Conservation (phyloP, 2,888 invertebrate species). For the Raillietiella orientalis region DNA sequence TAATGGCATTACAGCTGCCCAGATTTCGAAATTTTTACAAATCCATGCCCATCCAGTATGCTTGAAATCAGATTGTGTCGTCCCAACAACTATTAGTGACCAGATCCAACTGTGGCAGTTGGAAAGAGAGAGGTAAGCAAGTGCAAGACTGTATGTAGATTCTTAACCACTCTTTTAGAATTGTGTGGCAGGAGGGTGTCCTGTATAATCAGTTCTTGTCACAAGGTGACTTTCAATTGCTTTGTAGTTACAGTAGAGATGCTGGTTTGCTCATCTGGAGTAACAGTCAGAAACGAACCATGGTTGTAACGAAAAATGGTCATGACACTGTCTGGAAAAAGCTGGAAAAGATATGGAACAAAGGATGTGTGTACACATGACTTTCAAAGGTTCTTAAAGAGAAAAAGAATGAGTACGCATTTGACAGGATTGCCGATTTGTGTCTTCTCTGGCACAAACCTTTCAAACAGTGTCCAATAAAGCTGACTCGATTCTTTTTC, state of each 20-base stretch:
- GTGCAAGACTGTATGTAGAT: too few relatives aligned
- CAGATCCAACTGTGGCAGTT: too few relatives aligned
- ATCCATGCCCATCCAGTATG: constrained; percentile 62
- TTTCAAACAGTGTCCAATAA: too few relatives aligned
- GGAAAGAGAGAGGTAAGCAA: too few relatives aligned
- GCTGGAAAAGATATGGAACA: constrained; percentile 95
- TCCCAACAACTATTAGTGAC: constrained; percentile 80
- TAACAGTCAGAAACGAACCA: constrained; percentile 31
- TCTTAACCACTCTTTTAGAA: too few relatives aligned
- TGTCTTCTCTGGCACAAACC: too few relatives aligned
- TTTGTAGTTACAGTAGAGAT: constrained; percentile 51
- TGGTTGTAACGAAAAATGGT: constrained; percentile 60
- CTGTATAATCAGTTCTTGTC: constrained; percentile 91
- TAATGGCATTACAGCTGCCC: constrained; percentile 77
- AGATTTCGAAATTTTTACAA: constrained; percentile 74
- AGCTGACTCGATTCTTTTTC: too few relatives aligned
- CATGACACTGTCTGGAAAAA: constrained; percentile 88
- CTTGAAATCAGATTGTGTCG: constrained; percentile 12
- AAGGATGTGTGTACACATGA: too few relatives aligned
- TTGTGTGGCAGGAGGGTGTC: too few relatives aligned
- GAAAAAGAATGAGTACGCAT: too few relatives aligned
- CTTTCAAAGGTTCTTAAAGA: too few relatives aligned
- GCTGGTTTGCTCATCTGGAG: constrained; percentile 63
- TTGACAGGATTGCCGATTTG: too few relatives aligned
- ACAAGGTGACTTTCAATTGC: constrained; percentile 26